A percentile compares a stretch with the other conserved stretches of the same genome.
Evolutionary conservation across 2,113 vertebrate genomes (phyloP).

Genomic region (Ia io): DNA sequence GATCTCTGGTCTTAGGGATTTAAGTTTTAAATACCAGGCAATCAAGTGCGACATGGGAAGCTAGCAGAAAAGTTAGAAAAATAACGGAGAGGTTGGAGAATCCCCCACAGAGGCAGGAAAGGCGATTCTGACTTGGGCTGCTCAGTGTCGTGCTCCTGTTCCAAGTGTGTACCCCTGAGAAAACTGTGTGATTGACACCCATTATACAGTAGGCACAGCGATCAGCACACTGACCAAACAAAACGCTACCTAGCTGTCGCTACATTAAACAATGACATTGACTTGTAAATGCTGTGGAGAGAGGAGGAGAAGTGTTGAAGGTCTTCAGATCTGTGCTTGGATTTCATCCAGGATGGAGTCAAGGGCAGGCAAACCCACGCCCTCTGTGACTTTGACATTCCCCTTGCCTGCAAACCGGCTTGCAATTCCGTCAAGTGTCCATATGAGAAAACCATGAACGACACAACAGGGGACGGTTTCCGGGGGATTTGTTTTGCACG

Average conservation of each 20-base stretch:
- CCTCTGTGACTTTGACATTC: not conserved
- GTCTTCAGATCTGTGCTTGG: conserved; percentile 72
- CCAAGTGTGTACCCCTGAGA: conserved; percentile 86
- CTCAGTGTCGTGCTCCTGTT: conserved; percentile 80
- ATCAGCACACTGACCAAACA: conserved; percentile 68
- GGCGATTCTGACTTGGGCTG: conserved; percentile 72
- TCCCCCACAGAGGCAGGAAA: conserved; percentile 27
- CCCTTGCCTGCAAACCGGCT: not conserved
- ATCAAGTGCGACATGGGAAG: not conserved
- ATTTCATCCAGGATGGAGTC: conserved; percentile 50
- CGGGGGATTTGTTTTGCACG: conserved; percentile 60
- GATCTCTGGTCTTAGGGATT: not conserved
- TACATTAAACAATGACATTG: conserved; percentile 64
- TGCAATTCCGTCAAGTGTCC: not conserved
- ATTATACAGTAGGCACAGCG: conserved; percentile 82
- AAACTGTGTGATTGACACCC: conserved; percentile 75
- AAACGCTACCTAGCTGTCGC: conserved; percentile 63
- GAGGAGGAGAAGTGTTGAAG: not conserved
- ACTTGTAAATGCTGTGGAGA: conserved; percentile 5
- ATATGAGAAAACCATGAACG: conserved; percentile 39
- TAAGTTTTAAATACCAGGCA: not conserved
- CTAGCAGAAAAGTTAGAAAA: not conserved
- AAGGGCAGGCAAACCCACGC: conserved; percentile 8
- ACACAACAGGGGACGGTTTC: not conserved
- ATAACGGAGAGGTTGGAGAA: conserved; percentile 41